A percentile compares a stretch with the other conserved stretches of the same genome.
These are phyloP conservation scores for Neocrepidodera transversa DNA, from an alignment of 2,888 invertebrate genomes.

Conservation along the genomic window DNA sequence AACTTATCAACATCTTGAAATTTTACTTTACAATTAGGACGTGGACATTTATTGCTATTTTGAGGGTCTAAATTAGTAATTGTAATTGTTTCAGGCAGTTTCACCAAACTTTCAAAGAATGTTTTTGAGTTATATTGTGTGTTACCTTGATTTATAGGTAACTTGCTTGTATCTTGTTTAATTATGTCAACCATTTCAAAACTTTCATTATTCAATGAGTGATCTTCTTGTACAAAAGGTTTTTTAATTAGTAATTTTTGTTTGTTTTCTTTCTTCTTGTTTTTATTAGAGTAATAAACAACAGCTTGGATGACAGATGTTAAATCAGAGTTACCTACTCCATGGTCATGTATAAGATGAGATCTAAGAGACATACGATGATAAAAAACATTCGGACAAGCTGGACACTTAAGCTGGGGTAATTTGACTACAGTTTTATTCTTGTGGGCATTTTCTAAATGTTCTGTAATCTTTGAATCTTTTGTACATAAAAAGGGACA, in stretches of 20 bases:
- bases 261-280: conserved; percentile 39
- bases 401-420: conserved; percentile 70
- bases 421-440: conserved; percentile 65
- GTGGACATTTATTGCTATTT: conserved; percentile 60
- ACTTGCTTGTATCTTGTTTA: neutral
- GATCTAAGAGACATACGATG: conserved; percentile 67
- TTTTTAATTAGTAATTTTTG: conserved; percentile 26
- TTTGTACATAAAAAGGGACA: conserved; percentile 58
- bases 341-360: conserved; percentile 74
- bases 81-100: conserved; percentile 10
- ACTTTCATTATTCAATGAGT: conserved; percentile 6
- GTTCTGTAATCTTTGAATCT: conserved; percentile 56
- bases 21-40: conserved; percentile 65
- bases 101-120: conserved; percentile 15
- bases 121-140: conserved; percentile 16
- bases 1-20: conserved; percentile 68
- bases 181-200: neutral
- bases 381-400: conserved; percentile 71
- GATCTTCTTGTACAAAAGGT: conserved; percentile 17
- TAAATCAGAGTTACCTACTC: conserved; percentile 69
- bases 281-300: conserved; percentile 56
- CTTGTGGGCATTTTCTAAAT: conserved; percentile 59
- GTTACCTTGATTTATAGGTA: neutral
- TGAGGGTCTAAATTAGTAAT: conserved; percentile 32
- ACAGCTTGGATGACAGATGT: conserved; percentile 67